A percentile compares a stretch with the other conserved stretches of the same genome.
phyloP scores from a whole-genome alignment of 2,797 vertebrate genomes.

The Microhierax caerulescens region DNA sequence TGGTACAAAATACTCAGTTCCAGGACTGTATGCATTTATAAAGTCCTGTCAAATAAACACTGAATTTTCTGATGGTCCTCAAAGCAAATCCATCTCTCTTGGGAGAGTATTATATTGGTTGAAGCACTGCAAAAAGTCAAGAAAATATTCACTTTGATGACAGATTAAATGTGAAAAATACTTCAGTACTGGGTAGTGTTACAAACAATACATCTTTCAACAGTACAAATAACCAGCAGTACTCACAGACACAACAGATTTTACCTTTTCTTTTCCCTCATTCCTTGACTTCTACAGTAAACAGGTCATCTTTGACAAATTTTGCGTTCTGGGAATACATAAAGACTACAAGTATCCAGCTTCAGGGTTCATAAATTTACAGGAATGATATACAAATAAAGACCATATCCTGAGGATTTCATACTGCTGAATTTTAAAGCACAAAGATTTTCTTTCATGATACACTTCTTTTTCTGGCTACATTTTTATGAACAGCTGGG shows the following conservation, averaged over 20 bases:
- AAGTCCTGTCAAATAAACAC: not conserved
- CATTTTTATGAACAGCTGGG: not conserved
- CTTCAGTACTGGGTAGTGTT: not conserved
- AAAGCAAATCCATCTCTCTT: not conserved
- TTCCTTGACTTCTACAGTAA: not conserved
- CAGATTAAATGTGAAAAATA: conserved; percentile 10
- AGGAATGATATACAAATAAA: not conserved
- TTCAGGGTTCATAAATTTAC: not conserved
- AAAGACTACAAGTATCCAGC: not conserved
- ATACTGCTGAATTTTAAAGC: not conserved
- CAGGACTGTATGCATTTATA: not conserved
- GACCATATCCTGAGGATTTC: not conserved
- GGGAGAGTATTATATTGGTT: not conserved
- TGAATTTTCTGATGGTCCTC: not conserved
- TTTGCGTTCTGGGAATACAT: not conserved
- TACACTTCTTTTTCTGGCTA: not conserved
- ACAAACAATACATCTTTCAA: not conserved
- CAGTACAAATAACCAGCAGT: not conserved
- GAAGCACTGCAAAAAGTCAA: not conserved
- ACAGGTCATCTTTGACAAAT: not conserved
- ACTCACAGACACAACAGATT: not conserved
- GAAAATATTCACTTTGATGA: not conserved
- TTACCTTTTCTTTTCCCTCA: not conserved
- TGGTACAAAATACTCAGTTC: not conserved
- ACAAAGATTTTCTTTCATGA: not conserved